Evolutionary conservation across 37 sponge, comb jelly and placozoan species (phyloP), one percentile per base, ranked within the genome.

Genomic region (Geodia barretti): DNA sequence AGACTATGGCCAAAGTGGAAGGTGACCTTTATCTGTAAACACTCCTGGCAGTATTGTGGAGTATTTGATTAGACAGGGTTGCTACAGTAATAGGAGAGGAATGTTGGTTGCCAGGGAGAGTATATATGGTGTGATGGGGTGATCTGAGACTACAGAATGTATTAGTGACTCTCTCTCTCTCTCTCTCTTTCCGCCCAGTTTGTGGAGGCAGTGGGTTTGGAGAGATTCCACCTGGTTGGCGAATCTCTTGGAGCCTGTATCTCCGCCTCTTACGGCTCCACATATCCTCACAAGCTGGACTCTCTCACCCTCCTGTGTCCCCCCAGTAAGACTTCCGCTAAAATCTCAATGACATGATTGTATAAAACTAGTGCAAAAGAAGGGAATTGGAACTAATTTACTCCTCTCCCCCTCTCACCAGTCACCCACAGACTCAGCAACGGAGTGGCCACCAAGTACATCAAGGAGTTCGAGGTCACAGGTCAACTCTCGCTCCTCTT

Each of bases 281-380:
- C 3, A 2, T 76, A 80, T 65, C 73, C 69, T 41, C 42, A 71
- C 0, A 29, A 36, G 36, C 24, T 92, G 20, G 65, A 61, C 25
- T 77, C 78, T 28, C 60, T 92, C 66, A 67, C 89, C 25, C 30
- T 81, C 43, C 47, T 92, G 54, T 92, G 93, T 41, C 85, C 89
- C 19, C 93, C 93, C 68, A n/a, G 93, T 88, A 71, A 78, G 81
- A n/a, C n/a, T n/a, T n/a, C n/a, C n/a, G n/a, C n/a, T n/a, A n/a
- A n/a, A n/a, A n/a, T n/a, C n/a, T 73, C 25, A 25, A 4, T 47
- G 54, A 17, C 54, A 7, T 47, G 54, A 47, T 47, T 47, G 7
- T 47, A 47, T 7, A 14, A 47, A 47, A 14, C 54, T 17, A 47
- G 54, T 47, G 7, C 54, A n/a, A n/a, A n/a, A n/a, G n/a, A n/a